Evolutionary conservation across 2,888 invertebrate species (phyloP).

Genomic region (Phlogophora meticulosa): DNA sequence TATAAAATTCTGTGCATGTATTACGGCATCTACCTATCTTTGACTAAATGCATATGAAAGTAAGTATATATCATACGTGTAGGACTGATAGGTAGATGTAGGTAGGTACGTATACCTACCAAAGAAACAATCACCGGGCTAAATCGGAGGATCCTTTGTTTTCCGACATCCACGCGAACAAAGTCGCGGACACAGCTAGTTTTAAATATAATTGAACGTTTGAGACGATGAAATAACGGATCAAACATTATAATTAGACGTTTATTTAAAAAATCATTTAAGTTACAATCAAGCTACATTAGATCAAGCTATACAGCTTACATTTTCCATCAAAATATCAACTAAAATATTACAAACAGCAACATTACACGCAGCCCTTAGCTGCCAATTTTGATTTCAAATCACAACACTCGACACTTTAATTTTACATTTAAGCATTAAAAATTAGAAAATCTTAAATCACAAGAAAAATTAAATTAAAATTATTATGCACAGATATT

Average conservation of each 20-base stretch:
- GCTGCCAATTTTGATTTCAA: conserved; percentile 38
- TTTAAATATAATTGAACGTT: too few species aligned
- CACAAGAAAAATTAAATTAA: conserved; percentile 51
- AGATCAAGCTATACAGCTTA: background rate
- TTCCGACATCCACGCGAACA: too few species aligned
- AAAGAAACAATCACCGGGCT: too few species aligned
- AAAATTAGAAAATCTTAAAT: conserved; percentile 36
- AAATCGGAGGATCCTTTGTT: too few species aligned
- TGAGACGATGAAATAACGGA: conserved; percentile 17
- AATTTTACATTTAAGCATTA: conserved; percentile 55
- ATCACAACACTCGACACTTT: conserved; percentile 38
- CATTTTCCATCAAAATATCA: conserved; percentile 39
- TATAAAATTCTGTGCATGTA: too few species aligned
- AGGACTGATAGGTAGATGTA: too few species aligned
- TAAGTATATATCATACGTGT: too few species aligned
- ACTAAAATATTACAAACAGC: conserved; percentile 28
- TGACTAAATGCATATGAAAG: too few species aligned
- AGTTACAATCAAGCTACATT: conserved; percentile 59
- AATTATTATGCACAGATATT: conserved; percentile 69
- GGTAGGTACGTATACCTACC: too few species aligned
- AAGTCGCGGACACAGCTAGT: too few species aligned
- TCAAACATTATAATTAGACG: conserved; percentile 56
- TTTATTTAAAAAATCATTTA: conserved; percentile 65
- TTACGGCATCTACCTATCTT: too few species aligned
- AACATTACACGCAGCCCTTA: background rate